Base-by-base conservation (phyloP, 2,797 vertebrate species). In the Liparis tanakae region DNA sequence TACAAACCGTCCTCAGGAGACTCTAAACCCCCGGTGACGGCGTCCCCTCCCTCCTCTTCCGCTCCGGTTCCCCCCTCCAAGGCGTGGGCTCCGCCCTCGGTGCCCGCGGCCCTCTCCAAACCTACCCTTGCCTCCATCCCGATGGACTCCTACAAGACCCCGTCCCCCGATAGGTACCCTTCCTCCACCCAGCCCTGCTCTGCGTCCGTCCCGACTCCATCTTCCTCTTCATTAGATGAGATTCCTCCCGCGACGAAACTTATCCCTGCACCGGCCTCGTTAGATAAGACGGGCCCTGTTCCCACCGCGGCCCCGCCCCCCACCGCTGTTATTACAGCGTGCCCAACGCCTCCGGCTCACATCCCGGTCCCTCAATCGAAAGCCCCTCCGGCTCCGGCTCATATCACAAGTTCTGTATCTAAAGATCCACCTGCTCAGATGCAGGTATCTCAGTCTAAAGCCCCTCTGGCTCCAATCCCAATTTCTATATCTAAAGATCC, bases 251-350 rank as follows among this genome's bases (percentile, higher is more conserved):
- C 4, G 0, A 59, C 75, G 74, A 82, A 79, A 81, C 60, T 74
- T 41, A 34, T 56, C 46, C 39, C 78, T 56, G 48, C 37, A 25
- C 14, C 62, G 12, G n/a, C 55, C 22, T 76, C 63, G 72, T 55
- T 74, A 65, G 85, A 88, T 80, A 89, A 83, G 74, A 83, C 10
- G 7, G n/a, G 72, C 20, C 72, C 80, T 48, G 54, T 63, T 66
- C 56, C 76, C 30, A 63, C 58, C 34, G 5, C 13, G 1, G 48
- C 50, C 44, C 41, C 85, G 61, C 58, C 67, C 48, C 30, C 72
- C 20, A 25, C n/a, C 18, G 50, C 72, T 63, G 41, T 57, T 80
- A 72, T 76, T 15, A 43, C 59, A 50, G 34, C 61, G 57, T 80
- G 65, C n/a, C 22, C 41, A 74, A 34, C 69, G 63, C 56, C 76